Base-by-base conservation (phyloP, 1,140 invertebrate genomes). In the Drosophila erecta region DNA sequence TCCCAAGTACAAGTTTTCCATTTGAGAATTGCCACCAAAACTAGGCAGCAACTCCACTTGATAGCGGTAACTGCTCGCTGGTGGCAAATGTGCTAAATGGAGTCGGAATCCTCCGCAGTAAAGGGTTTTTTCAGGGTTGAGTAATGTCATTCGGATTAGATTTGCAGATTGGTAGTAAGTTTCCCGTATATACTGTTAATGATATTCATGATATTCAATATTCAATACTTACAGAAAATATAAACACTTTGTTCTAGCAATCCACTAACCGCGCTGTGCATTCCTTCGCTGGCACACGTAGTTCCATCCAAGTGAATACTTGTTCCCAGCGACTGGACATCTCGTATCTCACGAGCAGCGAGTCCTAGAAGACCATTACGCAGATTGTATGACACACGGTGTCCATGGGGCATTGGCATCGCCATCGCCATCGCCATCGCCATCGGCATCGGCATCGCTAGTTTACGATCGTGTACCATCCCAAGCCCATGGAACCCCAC, bases 391-490 rank as follows among this genome's bases (percentile, higher is more conserved):
- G 62, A 66, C 62, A 66, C 62, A 65, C 65, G 59, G 8, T 49
- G 14, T 15, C 43, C 14, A 27, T 20, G 17, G 43, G 20, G 44
- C 22, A 47, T 22, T 2, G 22, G 22, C 22, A 30, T 30, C 20
- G 44, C 33, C 57, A 62, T 38, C 24, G 33, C 43, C n/a, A n/a
- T n/a, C n/a, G n/a, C n/a, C n/a, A n/a, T 47, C 27, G 20, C 1
- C 20, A 22, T 22, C 3, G 22, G 22, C 22, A 30, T 30, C 20
- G 44, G 41, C 57, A 62, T 38, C 24, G 33, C 43, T 66, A 49
- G 43, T 66, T 66, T 66, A 65, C 62, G 62, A 66, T 55, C 49
- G 27, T 59, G 69, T 59, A 57, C 35, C 40, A 50, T 50, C 27
- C 27, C 5, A 33, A 15, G 22, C 15, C 14, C n/a, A 51, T 10